Base-by-base conservation (phyloP, 2,113 vertebrate species). In the Cygnus buccinator region DNA sequence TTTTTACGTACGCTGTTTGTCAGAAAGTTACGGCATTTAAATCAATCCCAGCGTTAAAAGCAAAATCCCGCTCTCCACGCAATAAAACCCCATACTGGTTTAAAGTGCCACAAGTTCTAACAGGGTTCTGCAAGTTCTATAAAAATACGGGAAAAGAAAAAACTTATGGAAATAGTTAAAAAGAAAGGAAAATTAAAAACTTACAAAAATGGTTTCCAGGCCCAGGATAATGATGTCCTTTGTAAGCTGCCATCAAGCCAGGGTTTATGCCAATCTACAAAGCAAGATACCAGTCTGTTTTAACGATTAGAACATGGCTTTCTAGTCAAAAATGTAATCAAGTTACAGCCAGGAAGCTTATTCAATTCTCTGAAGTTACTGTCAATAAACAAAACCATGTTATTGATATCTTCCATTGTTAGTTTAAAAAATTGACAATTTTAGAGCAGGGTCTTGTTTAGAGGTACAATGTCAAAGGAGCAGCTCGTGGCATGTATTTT, bases 121-220 rank as follows among this genome's bases (percentile, higher is more conserved):
- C 6, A 73, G 11, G 79, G 31, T 67, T 74, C 61, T 84, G 35
- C 54, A 50, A 71, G 83, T 76, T 84, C 74, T 68, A 11, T 58
- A 50, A 80, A 87, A 75, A 55, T 46, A 81, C 62, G 79, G 44
- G 57, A 93, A 66, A 80, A 80, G 6, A 73, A 54, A 84, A 91
- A 75, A 98, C 99, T 93, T 98, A 99, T 99, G 99, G 84, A 99
- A 99, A 96, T 99, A 99, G 96, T 99, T 58, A 57, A 82, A 87
- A 75, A 55, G 46, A 81, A 71, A 85, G 44, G 50, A 93, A 66
- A 80, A 80, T 9, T 66, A 54, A 86, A 91, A 75, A 98, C 99
- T 93, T 98, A 99, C 99, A 99, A 85, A 99, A 99, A 96, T 99
- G 99, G 96, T 99, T 99, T 96, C 99, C 99, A 94, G 99, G 99